Conservation (phyloP, 2,797 vertebrate genomes). For the Masticophis lateralis region DNA sequence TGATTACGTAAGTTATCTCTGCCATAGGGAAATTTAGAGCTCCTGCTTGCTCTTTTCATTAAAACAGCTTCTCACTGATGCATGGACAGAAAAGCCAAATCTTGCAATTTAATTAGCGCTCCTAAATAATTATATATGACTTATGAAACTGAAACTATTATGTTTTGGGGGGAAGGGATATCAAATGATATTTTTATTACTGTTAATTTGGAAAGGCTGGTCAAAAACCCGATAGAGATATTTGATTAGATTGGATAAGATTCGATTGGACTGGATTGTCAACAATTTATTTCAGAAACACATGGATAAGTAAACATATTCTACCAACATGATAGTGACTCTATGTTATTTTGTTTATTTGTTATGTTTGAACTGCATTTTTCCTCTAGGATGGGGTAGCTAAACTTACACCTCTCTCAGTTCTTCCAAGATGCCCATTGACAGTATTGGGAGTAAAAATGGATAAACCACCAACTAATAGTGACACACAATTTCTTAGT, state of each 20-base stretch:
- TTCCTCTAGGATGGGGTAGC: neutral
- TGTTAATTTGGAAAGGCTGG: neutral
- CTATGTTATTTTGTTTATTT: neutral
- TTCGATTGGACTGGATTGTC: neutral
- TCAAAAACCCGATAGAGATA: neutral
- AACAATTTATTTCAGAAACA: neutral
- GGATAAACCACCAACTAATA: neutral
- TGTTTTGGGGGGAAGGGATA: conserved; percentile 20
- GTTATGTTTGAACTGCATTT: neutral
- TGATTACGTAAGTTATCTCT: conserved; percentile 80
- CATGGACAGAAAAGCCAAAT: conserved; percentile 70
- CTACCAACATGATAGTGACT: neutral
- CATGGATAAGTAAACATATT: neutral
- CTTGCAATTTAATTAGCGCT: conserved; percentile 79
- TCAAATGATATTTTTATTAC: conserved; percentile 2
- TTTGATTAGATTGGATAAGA: neutral
- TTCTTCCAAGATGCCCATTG: neutral
- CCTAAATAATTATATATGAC: conserved; percentile 74
- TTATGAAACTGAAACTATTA: conserved; percentile 69
- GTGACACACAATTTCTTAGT: neutral
- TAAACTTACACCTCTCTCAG: neutral
- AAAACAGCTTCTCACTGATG: conserved; percentile 71
- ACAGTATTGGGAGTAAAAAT: neutral
- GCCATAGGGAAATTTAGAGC: conserved; percentile 76
- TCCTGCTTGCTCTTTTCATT: conserved; percentile 79